phyloP scores from a whole-genome alignment of 1,140 invertebrate genomes.

The Drosophila ercepeae region DNA sequence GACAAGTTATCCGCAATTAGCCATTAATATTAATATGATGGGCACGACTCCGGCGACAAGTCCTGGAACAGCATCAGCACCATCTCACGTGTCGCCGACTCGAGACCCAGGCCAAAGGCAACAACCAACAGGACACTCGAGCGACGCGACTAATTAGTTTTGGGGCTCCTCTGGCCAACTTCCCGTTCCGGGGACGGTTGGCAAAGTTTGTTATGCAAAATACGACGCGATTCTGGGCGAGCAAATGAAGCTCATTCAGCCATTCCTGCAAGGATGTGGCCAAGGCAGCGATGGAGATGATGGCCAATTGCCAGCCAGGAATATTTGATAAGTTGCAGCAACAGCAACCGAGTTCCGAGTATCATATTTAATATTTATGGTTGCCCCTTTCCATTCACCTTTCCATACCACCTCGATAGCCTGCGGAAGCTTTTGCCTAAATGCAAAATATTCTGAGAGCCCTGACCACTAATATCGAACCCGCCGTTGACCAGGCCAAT shows the following conservation, averaged over 20 bases:
- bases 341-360: constrained; percentile 32
- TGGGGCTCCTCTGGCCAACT: constrained; percentile 38
- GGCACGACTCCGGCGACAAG: constrained; percentile 20
- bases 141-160: constrained; percentile 73
- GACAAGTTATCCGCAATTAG: constrained; percentile 62
- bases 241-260: constrained; percentile 80
- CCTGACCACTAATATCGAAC: constrained; percentile 74
- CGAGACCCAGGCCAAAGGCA: constrained; percentile 6
- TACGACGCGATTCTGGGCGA: constrained; percentile 58
- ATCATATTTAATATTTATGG: constrained; percentile 83
- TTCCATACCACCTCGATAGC: background rate
- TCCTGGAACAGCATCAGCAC: constrained; percentile 12
- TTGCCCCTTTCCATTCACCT: constrained; percentile 30
- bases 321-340: constrained; percentile 78
- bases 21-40: constrained; percentile 73
- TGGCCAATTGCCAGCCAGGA: constrained; percentile 77
- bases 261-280: constrained; percentile 71
- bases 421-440: constrained; percentile 24
- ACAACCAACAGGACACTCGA: constrained; percentile 8
- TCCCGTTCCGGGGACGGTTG: background rate
- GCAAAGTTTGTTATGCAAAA: constrained; percentile 80
- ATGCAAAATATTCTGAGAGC: constrained; percentile 53
- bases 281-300: constrained; percentile 64
- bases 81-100: constrained; percentile 65
- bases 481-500: constrained; percentile 60